A percentile compares a stretch with the other conserved stretches of the same genome.
Conservation (phyloP, 2,888 invertebrate species). For the Cybosia mesomella region DNA sequence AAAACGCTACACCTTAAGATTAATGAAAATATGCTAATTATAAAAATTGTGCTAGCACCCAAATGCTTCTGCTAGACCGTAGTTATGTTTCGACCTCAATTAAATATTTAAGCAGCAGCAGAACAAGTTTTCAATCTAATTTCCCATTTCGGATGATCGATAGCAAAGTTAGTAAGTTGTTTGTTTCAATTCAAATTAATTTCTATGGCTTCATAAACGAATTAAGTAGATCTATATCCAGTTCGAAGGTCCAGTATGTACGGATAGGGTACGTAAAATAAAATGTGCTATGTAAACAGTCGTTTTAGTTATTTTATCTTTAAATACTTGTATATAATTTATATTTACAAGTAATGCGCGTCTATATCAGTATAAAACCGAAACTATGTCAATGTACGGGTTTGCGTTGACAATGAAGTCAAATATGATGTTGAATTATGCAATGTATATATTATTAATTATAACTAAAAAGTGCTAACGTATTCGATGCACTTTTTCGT, state of each 20-base stretch:
- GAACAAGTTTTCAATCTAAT: constrained; percentile 45
- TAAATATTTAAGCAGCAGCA: constrained; percentile 31
- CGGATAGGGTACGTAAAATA: neutral
- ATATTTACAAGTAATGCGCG: too few relatives aligned
- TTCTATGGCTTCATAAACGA: neutral
- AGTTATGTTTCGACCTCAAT: constrained; percentile 35
- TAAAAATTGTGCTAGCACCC: constrained; percentile 14
- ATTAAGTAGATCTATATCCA: neutral
- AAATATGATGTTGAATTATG: too few relatives aligned
- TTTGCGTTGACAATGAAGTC: too few relatives aligned
- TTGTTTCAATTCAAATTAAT: neutral
- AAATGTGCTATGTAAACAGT: too few relatives aligned
- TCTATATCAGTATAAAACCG: too few relatives aligned
- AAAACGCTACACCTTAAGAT: too few relatives aligned
- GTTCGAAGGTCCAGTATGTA: neutral
- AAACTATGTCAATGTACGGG: too few relatives aligned
- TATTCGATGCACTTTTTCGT: too few relatives aligned
- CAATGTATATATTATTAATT: too few relatives aligned
- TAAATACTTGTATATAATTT: too few relatives aligned
- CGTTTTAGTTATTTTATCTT: too few relatives aligned
- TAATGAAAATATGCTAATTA: constrained; percentile 27
- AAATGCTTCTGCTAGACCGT: constrained; percentile 7
- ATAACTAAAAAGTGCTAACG: too few relatives aligned
- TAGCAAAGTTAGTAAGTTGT: constrained; percentile 14
- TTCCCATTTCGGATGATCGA: constrained; percentile 39